Base-by-base conservation (phyloP, 1,140 invertebrate genomes). In the Drosophila subpulchrella region DNA sequence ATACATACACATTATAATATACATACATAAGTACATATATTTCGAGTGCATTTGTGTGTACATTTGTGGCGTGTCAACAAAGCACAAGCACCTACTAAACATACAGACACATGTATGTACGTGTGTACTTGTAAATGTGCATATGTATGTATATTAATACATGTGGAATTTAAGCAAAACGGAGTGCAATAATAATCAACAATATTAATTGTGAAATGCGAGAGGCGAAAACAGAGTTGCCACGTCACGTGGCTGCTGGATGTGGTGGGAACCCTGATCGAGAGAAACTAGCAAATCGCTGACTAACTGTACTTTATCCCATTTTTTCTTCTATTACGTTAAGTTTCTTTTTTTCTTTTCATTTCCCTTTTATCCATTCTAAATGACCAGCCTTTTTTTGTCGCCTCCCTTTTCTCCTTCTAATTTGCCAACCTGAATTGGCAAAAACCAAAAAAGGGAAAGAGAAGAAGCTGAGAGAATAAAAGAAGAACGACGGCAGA, bases 351-450 rank as follows among this genome's bases (percentile, higher is more conserved):
- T 17, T 38, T 11, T 48, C 42, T 41, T 17, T 13, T 27, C 12
- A 1, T 13, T 12, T 38, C 15, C 27, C 24, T 30, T 39, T 38
- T 24, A 36, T 15, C 44, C 13, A 27, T 65, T 71, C 65, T 71
- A 41, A 36, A 65, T 51, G 38, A n/a, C n/a, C 42, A 20, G 39
- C 47, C 63, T 36, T 47, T 70, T 50, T 67, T 70, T 67, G 30
- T 27, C 7, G 30, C 42, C 32, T 54, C 17, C 46, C 12, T 41
- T 39, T 24, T 12, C 51, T 30, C 32, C 44, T 75, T 77, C 73
- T 85, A 81, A 81, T 86, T 85, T 81, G 81, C 62, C 66, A 81
- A 71, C 75, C 75, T 81, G 83, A 85, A 81, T 75, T 65, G 74
- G 65, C 82, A 75, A 81, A 70, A 48, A 27, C 27, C 0, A 15